Evolutionary conservation across 1,140 invertebrate species (phyloP), one percentile per base, ranked within the genome.

Genomic region (Cyclargus thomasi): DNA sequence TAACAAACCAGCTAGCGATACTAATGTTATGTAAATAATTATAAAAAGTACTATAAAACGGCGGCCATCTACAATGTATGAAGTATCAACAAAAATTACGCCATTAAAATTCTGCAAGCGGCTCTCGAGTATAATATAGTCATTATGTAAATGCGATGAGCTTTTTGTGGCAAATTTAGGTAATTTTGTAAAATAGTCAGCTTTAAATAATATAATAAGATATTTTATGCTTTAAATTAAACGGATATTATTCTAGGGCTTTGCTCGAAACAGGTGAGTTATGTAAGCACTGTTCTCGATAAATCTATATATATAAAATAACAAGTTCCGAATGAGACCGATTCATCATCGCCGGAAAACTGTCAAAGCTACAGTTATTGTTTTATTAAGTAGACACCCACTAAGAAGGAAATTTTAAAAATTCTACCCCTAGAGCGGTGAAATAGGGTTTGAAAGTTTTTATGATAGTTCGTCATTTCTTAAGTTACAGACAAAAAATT

Each of bases 81-180:
- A 71, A 70, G 62, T 74, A 64, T 75, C 74, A 73, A 71, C 70
- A 74, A 77, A 77, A 77, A 79, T 70, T 68, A 72, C 53, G 65
- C 67, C 76, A 80, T 80, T 79, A 77, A 79, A 79, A 81, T 77
- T 77, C 79, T 57, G 67, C 18, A 64, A 63, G 72, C 74, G 75
- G 73, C 67, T 75, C 70, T 66, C 74, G 71, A 76, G 74, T 81
- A 78, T 79, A 77, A 82, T 79, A 82, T 82, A 82, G 78, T 82
- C 74, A 80, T 82, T 82, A 82, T 82, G 80, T 74, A 79, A 80
- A 78, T 80, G 71, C 59, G 67, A 55, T 62, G 70, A 72, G 78
- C 74, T 78, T 81, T 78, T 81, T 80, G 76, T 74, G 72, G 72
- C 68, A 77, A 77, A 74, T 80, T 80, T 78, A 78, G 78, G 73